Conservation (phyloP, 2,113 vertebrate genomes). For the Pseudorectes ferrugineus region DNA sequence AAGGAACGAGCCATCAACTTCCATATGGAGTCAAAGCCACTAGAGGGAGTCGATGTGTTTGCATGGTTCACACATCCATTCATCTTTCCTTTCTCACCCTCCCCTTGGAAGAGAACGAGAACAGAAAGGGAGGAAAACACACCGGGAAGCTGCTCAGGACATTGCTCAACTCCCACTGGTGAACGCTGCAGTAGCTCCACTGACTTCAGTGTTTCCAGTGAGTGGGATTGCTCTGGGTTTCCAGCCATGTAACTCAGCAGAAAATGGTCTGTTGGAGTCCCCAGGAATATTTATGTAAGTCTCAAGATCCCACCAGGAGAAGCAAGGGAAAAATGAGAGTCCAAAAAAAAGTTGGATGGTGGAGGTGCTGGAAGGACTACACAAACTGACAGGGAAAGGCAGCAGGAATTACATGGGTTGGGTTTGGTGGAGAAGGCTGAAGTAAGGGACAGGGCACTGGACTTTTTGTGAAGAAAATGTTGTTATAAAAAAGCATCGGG, state of each 20-base stretch:
- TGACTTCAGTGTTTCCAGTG: neutral
- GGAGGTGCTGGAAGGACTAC: neutral
- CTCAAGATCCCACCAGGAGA: neutral
- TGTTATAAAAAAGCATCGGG: neutral
- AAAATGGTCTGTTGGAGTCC: neutral
- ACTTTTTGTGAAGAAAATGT: neutral
- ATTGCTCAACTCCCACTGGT: neutral
- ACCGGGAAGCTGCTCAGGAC: neutral
- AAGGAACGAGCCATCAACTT: neutral
- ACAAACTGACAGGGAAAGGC: neutral
- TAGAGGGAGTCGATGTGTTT: slow-evolving; percentile 63
- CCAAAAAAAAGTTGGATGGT: neutral
- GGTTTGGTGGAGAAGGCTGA: neutral
- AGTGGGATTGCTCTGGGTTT: neutral
- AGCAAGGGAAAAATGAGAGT: neutral
- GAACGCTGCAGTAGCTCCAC: neutral
- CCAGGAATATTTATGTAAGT: neutral
- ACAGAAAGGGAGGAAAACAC: neutral
- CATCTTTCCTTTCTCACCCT: neutral
- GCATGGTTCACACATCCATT: neutral
- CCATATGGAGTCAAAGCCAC: slow-evolving; percentile 25
- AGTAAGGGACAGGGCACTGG: neutral
- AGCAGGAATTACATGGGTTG: neutral
- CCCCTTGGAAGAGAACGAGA: neutral
- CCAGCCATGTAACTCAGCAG: neutral